phyloP scores from a whole-genome alignment of 2,113 vertebrate genomes.

The Euleptes europaea region DNA sequence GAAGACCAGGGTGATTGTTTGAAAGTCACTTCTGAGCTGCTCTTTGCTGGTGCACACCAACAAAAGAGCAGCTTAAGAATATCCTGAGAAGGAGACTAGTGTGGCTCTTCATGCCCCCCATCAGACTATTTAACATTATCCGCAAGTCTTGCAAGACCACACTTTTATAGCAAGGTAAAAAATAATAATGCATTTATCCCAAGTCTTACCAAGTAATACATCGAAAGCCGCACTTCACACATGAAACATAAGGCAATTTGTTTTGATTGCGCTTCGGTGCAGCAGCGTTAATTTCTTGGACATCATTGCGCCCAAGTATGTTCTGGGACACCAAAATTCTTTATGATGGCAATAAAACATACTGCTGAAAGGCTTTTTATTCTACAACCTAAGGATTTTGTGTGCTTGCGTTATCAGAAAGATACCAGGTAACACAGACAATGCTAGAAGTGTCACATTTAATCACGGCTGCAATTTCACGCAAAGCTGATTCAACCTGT shows the following conservation, averaged over 20 bases:
- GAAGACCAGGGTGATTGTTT: too few species aligned
- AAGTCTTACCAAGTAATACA: background rate
- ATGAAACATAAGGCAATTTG: background rate
- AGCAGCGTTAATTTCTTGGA: background rate
- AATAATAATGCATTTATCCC: too few species aligned
- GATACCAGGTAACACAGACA: background rate
- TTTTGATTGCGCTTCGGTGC: background rate
- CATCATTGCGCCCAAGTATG: background rate
- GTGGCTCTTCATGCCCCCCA: too few species aligned
- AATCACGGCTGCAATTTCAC: conserved; percentile 36
- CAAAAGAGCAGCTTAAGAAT: too few species aligned
- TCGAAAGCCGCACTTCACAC: background rate
- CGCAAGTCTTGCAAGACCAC: too few species aligned
- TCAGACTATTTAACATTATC: too few species aligned
- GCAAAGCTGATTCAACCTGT: conserved; percentile 31
- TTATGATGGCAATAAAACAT: background rate
- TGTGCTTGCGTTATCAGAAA: conserved; percentile 7
- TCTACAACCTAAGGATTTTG: background rate
- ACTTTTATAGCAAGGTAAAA: too few species aligned
- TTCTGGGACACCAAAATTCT: background rate
- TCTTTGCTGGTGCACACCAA: too few species aligned
- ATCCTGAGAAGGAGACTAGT: too few species aligned
- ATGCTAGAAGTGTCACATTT: conserved; percentile 8
- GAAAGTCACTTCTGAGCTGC: too few species aligned
- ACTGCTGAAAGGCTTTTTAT: background rate